Base-by-base conservation (phyloP, 2,888 invertebrate species). In the Andrena chrysosceles region DNA sequence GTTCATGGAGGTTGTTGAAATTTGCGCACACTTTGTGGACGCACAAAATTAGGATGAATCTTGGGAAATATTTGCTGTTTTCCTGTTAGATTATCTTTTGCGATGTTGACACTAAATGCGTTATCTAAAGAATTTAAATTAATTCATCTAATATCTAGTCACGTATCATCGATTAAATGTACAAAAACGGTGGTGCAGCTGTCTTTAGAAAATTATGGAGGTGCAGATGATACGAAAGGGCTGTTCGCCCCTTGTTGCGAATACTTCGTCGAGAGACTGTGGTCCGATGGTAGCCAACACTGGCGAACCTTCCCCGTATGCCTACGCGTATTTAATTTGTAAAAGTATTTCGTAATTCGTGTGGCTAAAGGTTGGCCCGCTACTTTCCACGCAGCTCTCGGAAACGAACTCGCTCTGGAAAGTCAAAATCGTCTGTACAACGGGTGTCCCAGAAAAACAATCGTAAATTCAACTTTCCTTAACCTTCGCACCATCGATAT, bases 341-440 rank as follows among this genome's bases (percentile, higher is more conserved):
- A 91, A 92, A 93, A 92, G 92, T 92, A 93, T 92, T 92, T 91
- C 91, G 90, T 91, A 90, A 91, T 92, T 90, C 91, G 87, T 87
- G 80, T 87, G 90, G 90, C 87, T 89, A 87, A 90, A 91, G 88
- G 87, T 84, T 87, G 86, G 85, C 83, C 79, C 83, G 89, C 80
- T 87, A 89, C 87, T 86, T 89, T 84, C 85, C 81, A 78, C 83
- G 78, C 77, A 68, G 83, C 85, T 85, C 87, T 87, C 84, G 78
- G 78, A 68, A 83, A 83, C 88, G 85, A 64, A 82, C 86, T 71
- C 80, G 82, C 66, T 74, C 56, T 75, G 52, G 64, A 68, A 84
- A 86, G 73, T 77, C 80, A 69, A 82, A 84, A 85, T 84, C 78
- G 70, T 70, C 63, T 77, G 73, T 54, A 85, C 64, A 88, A 85